A percentile compares a stretch with the other conserved stretches of the same genome.
Evolutionary conservation across 2,113 vertebrate genomes (phyloP).

Genomic region (Bufo gargarizans): DNA sequence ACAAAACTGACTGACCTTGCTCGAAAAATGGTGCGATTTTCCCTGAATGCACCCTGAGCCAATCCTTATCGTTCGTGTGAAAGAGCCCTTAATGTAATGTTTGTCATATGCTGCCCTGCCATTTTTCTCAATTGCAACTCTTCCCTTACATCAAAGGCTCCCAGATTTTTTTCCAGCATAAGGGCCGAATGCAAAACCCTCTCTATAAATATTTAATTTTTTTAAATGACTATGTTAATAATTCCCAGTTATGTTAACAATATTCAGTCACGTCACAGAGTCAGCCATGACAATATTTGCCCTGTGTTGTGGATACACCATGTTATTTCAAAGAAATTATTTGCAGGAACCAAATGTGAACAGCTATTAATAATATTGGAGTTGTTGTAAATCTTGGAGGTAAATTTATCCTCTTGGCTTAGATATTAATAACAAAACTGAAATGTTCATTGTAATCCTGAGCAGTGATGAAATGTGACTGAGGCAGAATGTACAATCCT

Average conservation of each 20-base stretch:
- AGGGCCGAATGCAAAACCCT: conserved; percentile 12
- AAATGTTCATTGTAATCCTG: conserved; percentile 6
- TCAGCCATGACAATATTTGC: conserved; percentile 36
- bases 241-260: conserved; percentile 23
- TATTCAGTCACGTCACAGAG: conserved; percentile 13
- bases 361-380: conserved; percentile 13
- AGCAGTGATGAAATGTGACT: not conserved
- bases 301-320: conserved; percentile 41
- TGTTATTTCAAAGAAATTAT: conserved; percentile 18
- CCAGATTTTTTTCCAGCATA: not conserved
- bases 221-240: conserved; percentile 39
- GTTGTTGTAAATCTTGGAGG: conserved; percentile 28
- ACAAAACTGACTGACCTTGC: too few species aligned
- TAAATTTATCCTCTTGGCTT: not conserved
- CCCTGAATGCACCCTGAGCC: too few species aligned
- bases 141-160: conserved; percentile 15
- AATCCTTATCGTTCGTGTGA: too few species aligned
- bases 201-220: conserved; percentile 51
- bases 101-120: not conserved
- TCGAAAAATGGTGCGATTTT: too few species aligned
- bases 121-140: not conserved
- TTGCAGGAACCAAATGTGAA: conserved; percentile 2
- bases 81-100: too few species aligned
- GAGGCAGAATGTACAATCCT: not conserved
- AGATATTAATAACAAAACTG: conserved; percentile 17